phyloP scores from a whole-genome alignment of 2,797 vertebrate genomes.

The Sarcoramphus papa region DNA sequence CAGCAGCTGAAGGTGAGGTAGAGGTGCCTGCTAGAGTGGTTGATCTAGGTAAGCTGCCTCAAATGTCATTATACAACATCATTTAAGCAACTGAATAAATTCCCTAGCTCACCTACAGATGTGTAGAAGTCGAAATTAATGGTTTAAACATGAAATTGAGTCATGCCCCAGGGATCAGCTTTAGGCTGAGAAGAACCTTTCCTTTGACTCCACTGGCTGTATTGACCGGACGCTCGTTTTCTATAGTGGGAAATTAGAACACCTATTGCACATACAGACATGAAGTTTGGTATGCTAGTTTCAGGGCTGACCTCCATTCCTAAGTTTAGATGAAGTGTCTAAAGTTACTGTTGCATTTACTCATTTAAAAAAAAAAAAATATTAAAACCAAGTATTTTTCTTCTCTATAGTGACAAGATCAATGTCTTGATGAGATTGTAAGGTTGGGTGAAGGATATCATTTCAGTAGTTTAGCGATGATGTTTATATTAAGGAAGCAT shows the following conservation, averaged over 20 bases:
- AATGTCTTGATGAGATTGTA: not conserved
- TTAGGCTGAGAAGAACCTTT: not conserved
- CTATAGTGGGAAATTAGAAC: not conserved
- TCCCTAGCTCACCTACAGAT: not conserved
- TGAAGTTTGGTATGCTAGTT: not conserved
- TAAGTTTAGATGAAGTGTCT: not conserved
- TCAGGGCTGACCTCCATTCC: not conserved
- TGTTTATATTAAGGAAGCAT: not conserved
- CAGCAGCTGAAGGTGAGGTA: not conserved
- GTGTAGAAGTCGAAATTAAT: not conserved
- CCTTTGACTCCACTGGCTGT: not conserved
- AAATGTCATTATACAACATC: not conserved
- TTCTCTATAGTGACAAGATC: not conserved
- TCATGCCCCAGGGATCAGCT: not conserved
- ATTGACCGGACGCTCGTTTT: accelerated
- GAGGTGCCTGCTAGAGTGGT: not conserved
- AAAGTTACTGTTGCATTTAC: not conserved
- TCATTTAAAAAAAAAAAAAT: not conserved
- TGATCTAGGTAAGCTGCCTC: not conserved
- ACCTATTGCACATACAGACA: not conserved
- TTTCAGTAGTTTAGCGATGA: not conserved
- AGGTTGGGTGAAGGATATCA: not conserved
- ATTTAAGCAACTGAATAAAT: not conserved
- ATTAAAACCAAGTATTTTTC: not conserved
- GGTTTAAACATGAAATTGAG: not conserved